Evolutionary conservation across 2,888 invertebrate species (phyloP), one percentile per base, ranked within the genome.

Genomic region (Drosophila meridiana): DNA sequence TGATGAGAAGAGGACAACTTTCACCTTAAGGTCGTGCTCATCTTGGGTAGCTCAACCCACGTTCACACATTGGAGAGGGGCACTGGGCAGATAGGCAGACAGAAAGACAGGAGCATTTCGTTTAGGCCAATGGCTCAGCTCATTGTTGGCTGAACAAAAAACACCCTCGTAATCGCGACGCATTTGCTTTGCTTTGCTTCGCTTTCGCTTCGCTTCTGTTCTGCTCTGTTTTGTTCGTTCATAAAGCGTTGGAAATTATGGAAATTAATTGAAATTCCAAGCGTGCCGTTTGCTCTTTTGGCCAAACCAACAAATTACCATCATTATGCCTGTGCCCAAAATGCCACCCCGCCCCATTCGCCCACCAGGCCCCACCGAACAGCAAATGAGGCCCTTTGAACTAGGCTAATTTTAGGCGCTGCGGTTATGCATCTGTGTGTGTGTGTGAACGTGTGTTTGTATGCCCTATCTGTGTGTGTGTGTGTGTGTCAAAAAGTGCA

Each of bases 181-280:
- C 69, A 57, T 70, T 87, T 45, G 80, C 69, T 72, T 87, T 48
- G 80, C 70, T 69, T 85, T 42, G 80, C 70, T 73, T 87, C 45
- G 80, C 67, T 69, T 63, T 63, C 55, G 79, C 69, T 67, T 62
- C 58, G 68, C 53, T 68, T 76, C 59, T 47, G 76, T 64, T 69
- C 84, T 38, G 79, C 68, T 73, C 84, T 47, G 79, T 69, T 76
- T 57, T 50, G 80, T 71, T 72, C 79, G 79, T 70, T 88, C 88
- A 90, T 88, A 88, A 90, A 90, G 83, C 85, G 78, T 83, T 83
- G 88, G 85, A 91, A 91, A 91, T 92, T 93, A 93, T 92, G 91
- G 91, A 92, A 92, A 92, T 92, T 92, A 92, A 92, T 92, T 92
- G 92, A 93, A 92, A 92, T 92, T 93, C 93, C 91, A 90, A 83